Evolutionary conservation across 1,140 invertebrate genomes (phyloP), one percentile per base, ranked within the genome.

Genomic region (Drosophila miranda): DNA sequence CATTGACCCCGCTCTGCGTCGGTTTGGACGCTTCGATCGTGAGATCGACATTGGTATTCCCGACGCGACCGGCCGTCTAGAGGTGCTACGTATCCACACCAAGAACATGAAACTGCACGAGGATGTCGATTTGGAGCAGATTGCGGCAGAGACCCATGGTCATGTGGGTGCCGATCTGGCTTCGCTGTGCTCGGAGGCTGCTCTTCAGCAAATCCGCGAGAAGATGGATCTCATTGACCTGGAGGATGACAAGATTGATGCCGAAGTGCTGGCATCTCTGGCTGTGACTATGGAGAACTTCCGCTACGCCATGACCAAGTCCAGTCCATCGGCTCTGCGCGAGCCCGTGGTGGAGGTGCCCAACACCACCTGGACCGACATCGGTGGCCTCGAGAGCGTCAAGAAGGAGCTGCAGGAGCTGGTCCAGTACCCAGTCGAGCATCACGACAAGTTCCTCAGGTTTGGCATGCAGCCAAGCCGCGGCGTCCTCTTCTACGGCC

Each of bases 191-290:
- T 99, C 98, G 0, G 99, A 99, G 92, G 98, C 99, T 60, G 99
- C 99, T 59, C 93, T 99, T n/a, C 99, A 99, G 92, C 99, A 99
- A 92, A 99, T 99, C 91, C 93, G 99, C 82, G 99, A 99, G 92
- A 99, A 99, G 92, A 99, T 99, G 99, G 99, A 99, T 92, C 93
- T 99, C 1, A 99, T 99, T 89, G 99, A 99, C 93, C 93, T 99
- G 68, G 99, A 99, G 91, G 99, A 99, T 88, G 99, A 99, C 83
- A 97, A 98, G 89, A 99, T 99, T 89, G 99, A 99, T 92, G 99
- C 98, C 13, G 98, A 99, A 92, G 98, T 99, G 16, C 93, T 99
- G 21, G 97, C 97, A 89, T 99, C 98, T 2, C 93, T 99, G 67
- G 99, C 99, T 61, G 99, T 99, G 0, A 97, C 98, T 16, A 99